phyloP scores from a whole-genome alignment of 2,113 vertebrate genomes.

The Calyptomena viridis region DNA sequence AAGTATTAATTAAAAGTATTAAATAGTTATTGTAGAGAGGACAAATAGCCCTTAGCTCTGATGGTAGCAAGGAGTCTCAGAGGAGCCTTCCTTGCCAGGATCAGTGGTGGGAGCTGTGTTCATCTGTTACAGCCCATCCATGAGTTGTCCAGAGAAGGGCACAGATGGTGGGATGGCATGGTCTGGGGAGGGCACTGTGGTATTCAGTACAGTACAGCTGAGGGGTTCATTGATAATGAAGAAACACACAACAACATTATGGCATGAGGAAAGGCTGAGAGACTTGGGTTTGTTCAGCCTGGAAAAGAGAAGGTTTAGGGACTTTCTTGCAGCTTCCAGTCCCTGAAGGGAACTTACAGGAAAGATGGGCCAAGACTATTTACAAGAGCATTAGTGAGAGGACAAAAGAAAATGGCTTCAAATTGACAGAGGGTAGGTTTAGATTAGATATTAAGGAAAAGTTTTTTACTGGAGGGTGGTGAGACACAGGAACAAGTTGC shows the following conservation, averaged over 20 bases:
- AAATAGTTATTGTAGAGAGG: background rate
- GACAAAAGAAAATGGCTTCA: background rate
- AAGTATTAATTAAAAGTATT: background rate
- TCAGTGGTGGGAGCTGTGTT: accelerated
- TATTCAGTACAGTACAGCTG: background rate
- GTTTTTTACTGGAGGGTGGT: background rate
- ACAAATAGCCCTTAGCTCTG: background rate
- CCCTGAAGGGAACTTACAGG: background rate
- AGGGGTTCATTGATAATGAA: background rate
- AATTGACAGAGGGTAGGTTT: background rate
- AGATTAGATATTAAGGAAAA: background rate
- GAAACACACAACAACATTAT: background rate
- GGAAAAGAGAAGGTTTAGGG: background rate
- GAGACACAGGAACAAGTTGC: background rate
- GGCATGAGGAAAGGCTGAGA: background rate
- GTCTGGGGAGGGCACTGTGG: background rate
- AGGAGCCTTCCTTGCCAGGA: background rate
- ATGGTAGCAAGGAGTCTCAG: accelerated
- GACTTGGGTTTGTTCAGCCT: background rate
- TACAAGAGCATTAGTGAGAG: background rate
- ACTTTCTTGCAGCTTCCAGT: background rate
- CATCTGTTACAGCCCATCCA: accelerated
- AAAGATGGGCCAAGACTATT: background rate
- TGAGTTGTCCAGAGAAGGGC: accelerated
- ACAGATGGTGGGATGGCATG: accelerated